Evolutionary conservation across 2,113 vertebrate genomes (phyloP).

Genomic region (Scartelaos histophorus): DNA sequence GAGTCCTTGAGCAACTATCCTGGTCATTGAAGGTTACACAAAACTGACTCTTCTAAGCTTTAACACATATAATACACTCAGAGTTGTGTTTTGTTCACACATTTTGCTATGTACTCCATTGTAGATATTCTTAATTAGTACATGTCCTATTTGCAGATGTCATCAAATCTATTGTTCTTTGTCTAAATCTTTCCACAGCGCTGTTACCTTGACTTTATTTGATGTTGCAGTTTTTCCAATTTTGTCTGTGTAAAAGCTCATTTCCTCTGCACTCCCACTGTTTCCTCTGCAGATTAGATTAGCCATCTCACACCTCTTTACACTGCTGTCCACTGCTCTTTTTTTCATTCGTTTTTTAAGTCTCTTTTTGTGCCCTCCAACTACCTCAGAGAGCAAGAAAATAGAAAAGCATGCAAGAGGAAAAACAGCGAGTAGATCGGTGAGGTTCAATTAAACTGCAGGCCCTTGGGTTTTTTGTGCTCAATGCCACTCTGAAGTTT

Average conservation of each 20-base stretch:
- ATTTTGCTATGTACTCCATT: too few relatives aligned
- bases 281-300: slow-evolving; percentile 59
- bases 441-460: slow-evolving; percentile 72
- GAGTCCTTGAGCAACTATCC: too few relatives aligned
- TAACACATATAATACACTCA: too few relatives aligned
- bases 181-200: slow-evolving; percentile 32
- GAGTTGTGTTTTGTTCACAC: too few relatives aligned
- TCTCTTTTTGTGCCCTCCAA: slow-evolving; percentile 34
- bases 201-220: slow-evolving; percentile 22
- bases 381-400: slow-evolving; percentile 34
- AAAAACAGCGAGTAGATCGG: slow-evolving; percentile 46
- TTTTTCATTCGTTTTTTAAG: slow-evolving; percentile 4
- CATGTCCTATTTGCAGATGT: background rate
- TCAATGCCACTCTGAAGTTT: slow-evolving; percentile 19
- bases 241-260: slow-evolving; percentile 52
- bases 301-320: slow-evolving; percentile 50
- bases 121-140: too few relatives aligned
- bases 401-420: slow-evolving; percentile 17
- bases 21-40: too few relatives aligned
- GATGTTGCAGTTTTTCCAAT: slow-evolving; percentile 38
- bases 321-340: slow-evolving; percentile 6
- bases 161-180: slow-evolving; percentile 1
- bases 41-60: too few relatives aligned
- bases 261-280: slow-evolving; percentile 42
- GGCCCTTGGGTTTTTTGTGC: slow-evolving; percentile 55